These are phyloP conservation scores for Luperina testacea DNA, from an alignment of 2,888 invertebrate species.

Conservation along the genomic window DNA sequence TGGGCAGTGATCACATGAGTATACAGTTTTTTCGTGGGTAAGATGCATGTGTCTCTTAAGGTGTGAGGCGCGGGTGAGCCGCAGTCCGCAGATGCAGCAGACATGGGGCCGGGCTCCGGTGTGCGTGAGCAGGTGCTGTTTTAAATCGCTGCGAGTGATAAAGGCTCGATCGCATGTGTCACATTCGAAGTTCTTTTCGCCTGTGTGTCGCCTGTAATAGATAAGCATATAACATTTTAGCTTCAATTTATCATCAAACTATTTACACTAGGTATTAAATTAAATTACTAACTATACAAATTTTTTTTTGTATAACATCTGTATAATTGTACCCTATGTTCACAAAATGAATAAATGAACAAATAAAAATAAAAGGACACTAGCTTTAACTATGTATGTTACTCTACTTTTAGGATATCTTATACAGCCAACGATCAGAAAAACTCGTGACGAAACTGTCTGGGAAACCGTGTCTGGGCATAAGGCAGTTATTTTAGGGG, in stretches of 20 bases:
- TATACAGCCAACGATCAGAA: not conserved
- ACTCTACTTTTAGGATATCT: not conserved
- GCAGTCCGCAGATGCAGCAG: conserved; percentile 82
- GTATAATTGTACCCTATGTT: too few relatives aligned
- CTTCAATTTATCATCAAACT: not conserved
- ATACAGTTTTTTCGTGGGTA: conserved; percentile 72
- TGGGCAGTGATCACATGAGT: conserved; percentile 73
- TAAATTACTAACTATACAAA: not conserved
- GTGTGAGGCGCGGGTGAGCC: conserved; percentile 83
- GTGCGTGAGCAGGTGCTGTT: conserved; percentile 83
- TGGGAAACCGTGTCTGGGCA: too few relatives aligned
- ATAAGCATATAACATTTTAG: not conserved
- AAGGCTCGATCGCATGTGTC: conserved; percentile 83
- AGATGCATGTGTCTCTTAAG: conserved; percentile 83
- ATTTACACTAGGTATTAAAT: not conserved
- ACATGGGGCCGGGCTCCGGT: conserved; percentile 82
- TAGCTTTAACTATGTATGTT: not conserved
- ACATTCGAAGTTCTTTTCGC: conserved; percentile 87
- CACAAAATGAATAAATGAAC: too few relatives aligned
- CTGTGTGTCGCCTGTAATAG: conserved; percentile 85
- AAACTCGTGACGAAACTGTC: not conserved
- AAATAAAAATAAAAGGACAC: not conserved
- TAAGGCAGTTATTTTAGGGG: not conserved
- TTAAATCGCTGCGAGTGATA: conserved; percentile 86
- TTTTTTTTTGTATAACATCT: too few relatives aligned